phyloP scores from a whole-genome alignment of 2,888 invertebrate genomes.

The Augiades crinisus region DNA sequence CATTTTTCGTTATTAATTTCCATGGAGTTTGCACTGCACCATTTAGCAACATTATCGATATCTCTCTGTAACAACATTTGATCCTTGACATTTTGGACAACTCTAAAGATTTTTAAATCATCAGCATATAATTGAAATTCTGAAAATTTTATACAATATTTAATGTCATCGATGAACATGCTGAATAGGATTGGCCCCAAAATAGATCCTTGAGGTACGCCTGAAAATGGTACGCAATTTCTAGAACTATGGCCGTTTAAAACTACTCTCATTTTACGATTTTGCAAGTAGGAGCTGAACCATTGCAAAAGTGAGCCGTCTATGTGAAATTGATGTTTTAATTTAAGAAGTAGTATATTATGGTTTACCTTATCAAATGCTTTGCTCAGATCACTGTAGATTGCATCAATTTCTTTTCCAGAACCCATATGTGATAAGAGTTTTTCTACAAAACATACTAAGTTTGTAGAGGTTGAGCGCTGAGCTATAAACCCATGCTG shows the following conservation, averaged over 20 bases:
- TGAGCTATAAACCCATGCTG: neutral
- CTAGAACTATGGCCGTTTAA: neutral
- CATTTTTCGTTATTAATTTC: neutral
- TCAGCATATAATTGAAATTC: constrained; percentile 4
- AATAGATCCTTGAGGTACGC: constrained; percentile 1
- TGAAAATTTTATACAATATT: neutral
- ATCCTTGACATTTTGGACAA: neutral
- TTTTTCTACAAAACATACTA: too few species aligned
- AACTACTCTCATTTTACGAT: constrained; percentile 4
- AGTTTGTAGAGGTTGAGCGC: too few species aligned
- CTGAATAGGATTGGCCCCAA: constrained; percentile 10
- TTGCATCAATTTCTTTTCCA: neutral
- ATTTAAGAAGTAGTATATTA: neutral
- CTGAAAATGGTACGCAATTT: neutral
- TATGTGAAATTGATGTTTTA: constrained; percentile 3
- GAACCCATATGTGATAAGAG: neutral
- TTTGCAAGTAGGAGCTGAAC: constrained; percentile 4
- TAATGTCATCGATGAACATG: constrained; percentile 6
- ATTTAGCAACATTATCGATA: neutral
- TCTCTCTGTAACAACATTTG: too few species aligned
- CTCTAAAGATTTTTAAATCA: constrained; percentile 1
- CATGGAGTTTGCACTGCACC: neutral
- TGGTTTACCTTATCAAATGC: too few species aligned
- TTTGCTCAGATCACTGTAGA: neutral
- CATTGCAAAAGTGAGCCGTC: neutral